These are phyloP conservation scores for Brachionus rubens DNA, from an alignment of 1,140 invertebrate species.

Conservation along the genomic window DNA sequence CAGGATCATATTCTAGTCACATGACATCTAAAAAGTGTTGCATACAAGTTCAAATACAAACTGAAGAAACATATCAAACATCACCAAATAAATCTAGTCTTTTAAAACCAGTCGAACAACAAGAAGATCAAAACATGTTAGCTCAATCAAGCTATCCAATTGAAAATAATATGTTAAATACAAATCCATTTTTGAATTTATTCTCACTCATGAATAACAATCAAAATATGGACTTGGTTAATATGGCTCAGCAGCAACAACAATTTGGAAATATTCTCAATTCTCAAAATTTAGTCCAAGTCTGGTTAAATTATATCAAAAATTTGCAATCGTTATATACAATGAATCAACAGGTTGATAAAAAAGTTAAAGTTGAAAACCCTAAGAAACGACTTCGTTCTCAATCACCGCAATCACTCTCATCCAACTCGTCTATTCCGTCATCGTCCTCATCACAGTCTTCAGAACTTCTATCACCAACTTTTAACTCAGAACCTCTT, in stretches of 20 bases:
- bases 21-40: constrained; percentile 47
- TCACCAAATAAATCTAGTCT: not conserved
- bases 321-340: not conserved
- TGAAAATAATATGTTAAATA: not conserved
- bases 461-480: not conserved
- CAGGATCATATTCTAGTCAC: constrained; percentile 46
- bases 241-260: constrained; percentile 1
- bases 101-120: not conserved
- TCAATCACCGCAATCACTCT: not conserved
- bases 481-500: not conserved
- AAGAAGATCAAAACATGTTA: not conserved
- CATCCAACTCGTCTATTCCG: not conserved
- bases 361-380: not conserved
- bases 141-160: not conserved
- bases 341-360: not conserved
- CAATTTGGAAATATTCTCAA: not conserved
- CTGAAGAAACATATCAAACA: not conserved
- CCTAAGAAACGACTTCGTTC: not conserved
- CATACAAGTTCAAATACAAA: not conserved
- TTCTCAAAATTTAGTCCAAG: constrained; percentile 13
- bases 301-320: constrained; percentile 17
- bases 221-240: not conserved
- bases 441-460: constrained; percentile 9
- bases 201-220: not conserved
- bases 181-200: not conserved